Evolutionary conservation across 2,113 vertebrate species (phyloP).

Genomic region (Notarius quadriscutis): DNA sequence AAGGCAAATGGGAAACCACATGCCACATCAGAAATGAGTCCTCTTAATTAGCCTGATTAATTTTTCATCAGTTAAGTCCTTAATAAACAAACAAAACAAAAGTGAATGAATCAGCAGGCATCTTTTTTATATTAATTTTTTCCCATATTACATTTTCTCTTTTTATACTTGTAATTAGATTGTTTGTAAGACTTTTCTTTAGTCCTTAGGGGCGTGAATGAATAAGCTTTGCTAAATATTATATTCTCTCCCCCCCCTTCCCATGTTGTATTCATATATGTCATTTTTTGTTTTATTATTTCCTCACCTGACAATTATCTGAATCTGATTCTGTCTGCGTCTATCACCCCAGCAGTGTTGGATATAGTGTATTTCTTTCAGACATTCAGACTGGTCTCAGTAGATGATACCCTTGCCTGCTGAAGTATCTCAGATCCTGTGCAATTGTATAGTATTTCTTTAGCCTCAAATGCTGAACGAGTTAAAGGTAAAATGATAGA

Average conservation of each 20-base stretch:
- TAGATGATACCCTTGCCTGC: not conserved
- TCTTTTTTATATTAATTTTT: not conserved
- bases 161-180: not conserved
- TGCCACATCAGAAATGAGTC: not conserved
- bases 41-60: not conserved
- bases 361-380: not conserved
- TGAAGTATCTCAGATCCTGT: not conserved
- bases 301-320: not conserved
- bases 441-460: not conserved
- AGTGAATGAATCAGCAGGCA: not conserved
- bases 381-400: not conserved
- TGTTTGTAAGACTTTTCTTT: not conserved
- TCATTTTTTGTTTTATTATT: not conserved
- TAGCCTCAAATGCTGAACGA: not conserved
- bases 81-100: not conserved
- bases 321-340: not conserved
- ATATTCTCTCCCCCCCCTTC: not conserved
- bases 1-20: slow-evolving; percentile 4
- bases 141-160: not conserved
- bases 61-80: not conserved
- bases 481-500: slow-evolving; percentile 1
- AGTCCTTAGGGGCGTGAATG: not conserved
- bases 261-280: not conserved
- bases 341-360: not conserved
- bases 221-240: not conserved